Evolutionary conservation across 2,113 vertebrate species (phyloP).

Genomic region (Phasianus colchicus): DNA sequence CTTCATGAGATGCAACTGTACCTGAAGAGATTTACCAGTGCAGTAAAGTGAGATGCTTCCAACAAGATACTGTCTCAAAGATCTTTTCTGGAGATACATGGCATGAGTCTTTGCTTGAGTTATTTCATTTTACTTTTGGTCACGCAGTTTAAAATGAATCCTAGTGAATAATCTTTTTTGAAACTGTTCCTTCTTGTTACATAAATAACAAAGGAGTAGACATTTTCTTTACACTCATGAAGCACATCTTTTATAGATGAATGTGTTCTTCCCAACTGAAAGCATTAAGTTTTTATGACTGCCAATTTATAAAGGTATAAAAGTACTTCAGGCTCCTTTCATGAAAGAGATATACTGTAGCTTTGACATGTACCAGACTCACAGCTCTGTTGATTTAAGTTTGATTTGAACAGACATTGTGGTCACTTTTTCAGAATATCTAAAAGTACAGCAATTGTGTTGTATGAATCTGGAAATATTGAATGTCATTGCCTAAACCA

Average conservation of each 20-base stretch:
- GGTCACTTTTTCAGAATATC: background rate
- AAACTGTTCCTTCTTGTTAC: background rate
- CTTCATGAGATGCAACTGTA: background rate
- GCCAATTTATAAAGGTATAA: background rate
- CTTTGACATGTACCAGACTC: background rate
- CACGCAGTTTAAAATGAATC: background rate
- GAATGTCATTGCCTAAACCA: background rate
- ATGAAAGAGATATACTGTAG: background rate
- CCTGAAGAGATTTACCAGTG: background rate
- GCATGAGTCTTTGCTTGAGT: background rate
- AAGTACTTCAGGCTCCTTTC: background rate
- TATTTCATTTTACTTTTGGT: background rate
- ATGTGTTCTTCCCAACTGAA: background rate
- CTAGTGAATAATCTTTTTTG: background rate
- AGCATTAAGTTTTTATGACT: background rate
- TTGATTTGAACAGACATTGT: background rate
- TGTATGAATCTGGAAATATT: background rate
- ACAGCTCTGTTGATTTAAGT: background rate
- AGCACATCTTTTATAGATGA: background rate
- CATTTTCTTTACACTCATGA: background rate
- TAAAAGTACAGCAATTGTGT: background rate
- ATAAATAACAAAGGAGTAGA: background rate
- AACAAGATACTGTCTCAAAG: background rate
- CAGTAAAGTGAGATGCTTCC: background rate
- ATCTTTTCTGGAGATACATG: background rate